Conservation (phyloP, 2,888 invertebrate genomes). For the Orgyia antiqua region DNA sequence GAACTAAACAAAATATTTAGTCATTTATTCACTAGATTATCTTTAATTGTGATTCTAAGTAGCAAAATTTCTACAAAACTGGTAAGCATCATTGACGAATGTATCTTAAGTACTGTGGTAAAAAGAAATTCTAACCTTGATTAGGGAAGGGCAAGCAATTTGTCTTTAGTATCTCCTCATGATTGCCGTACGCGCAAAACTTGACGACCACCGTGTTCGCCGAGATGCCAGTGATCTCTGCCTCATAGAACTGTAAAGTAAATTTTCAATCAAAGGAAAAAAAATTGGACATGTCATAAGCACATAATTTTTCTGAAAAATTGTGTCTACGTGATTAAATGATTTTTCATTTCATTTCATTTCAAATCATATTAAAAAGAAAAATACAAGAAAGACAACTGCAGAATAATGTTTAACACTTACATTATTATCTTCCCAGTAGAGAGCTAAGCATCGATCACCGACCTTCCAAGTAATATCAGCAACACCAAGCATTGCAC, state of each 20-base stretch:
- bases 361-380: no score
- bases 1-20: background rate
- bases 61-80: no score
- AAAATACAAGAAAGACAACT: no score
- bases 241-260: constrained; percentile 85
- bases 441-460: constrained; percentile 91
- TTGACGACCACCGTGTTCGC: constrained; percentile 91
- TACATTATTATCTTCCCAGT: constrained; percentile 95
- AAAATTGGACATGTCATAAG: no score
- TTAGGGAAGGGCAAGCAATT: constrained; percentile 85
- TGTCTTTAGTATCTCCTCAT: constrained; percentile 90
- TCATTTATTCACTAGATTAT: background rate
- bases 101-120: background rate
- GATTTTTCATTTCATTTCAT: no score
- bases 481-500: constrained; percentile 73
- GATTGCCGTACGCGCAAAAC: constrained; percentile 93
- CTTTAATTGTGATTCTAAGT: no score
- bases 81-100: no score
- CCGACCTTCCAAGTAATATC: constrained; percentile 85
- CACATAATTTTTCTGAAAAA: no score
- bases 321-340: no score
- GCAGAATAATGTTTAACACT: no score
- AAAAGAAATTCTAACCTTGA: constrained; percentile 47
- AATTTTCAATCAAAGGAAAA: no score
- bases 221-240: constrained; percentile 88